Percentiles rank a stretch among this genome's conserved stretches.
phyloP scores from a whole-genome alignment of 1,140 invertebrate genomes.

The Eufriesea mexicana region DNA sequence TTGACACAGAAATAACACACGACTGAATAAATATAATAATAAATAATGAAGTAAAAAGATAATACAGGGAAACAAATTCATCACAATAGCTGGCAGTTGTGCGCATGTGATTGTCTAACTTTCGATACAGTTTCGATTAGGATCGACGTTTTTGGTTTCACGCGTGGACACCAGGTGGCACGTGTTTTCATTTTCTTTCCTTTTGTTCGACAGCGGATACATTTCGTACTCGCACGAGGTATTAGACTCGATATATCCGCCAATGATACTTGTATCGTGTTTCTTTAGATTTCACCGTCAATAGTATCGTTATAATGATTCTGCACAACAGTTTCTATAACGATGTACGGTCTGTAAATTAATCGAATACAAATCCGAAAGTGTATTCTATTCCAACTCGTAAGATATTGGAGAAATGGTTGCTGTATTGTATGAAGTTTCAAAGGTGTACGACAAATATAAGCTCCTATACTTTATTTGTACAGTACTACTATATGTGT shows the following conservation, averaged over 20 bases:
- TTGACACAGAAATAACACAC: no score
- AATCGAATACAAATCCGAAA: neutral
- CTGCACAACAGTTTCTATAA: neutral
- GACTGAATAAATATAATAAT: no score
- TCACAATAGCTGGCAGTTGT: neutral
- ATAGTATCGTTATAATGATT: conserved; percentile 6
- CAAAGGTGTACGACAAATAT: neutral
- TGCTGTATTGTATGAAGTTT: neutral
- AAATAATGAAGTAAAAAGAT: neutral
- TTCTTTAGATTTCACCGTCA: conserved; percentile 31
- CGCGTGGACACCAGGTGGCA: neutral
- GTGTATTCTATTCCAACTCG: neutral
- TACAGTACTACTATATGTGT: no score
- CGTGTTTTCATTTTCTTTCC: neutral
- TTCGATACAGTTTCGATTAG: neutral
- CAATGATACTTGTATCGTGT: conserved; percentile 24
- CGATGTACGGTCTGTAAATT: neutral
- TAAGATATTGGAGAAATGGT: neutral
- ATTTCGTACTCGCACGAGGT: neutral
- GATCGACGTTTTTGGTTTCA: neutral
- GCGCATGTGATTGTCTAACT: neutral
- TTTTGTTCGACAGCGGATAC: neutral
- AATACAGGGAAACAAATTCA: neutral
- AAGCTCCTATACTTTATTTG: no score
- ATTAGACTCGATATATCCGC: conserved; percentile 1